Evolutionary conservation across 2,113 vertebrate species (phyloP).

Genomic region (Gulo gulo): DNA sequence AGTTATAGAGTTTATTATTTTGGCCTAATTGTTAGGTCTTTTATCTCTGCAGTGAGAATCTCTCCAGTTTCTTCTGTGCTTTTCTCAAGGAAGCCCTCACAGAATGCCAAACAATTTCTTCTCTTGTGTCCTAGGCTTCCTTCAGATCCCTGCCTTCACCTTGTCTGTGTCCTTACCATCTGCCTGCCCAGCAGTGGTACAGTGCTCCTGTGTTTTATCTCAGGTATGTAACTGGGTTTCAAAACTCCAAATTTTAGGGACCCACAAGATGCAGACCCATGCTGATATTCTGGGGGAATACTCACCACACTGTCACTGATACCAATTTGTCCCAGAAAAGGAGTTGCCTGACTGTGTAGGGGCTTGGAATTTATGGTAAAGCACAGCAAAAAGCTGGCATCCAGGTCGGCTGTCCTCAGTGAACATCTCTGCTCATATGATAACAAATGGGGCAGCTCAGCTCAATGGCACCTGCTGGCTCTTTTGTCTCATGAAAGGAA

Average conservation of each 20-base stretch:
- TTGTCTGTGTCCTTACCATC: not conserved
- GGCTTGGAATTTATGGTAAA: not conserved
- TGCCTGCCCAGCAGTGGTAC: not conserved
- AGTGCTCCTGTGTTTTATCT: not conserved
- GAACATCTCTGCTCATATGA: not conserved
- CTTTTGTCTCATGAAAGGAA: not conserved
- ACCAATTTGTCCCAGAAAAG: not conserved
- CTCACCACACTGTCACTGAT: not conserved
- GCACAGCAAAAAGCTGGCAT: not conserved
- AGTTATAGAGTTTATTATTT: not conserved
- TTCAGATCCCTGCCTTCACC: not conserved
- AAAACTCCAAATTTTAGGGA: not conserved
- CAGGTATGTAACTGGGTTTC: not conserved
- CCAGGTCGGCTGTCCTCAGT: not conserved
- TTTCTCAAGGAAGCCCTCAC: not conserved
- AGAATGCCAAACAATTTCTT: not conserved
- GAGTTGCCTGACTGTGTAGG: not conserved
- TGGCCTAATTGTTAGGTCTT: not conserved
- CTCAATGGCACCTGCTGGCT: not conserved
- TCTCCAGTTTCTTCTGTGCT: not conserved
- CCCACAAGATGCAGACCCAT: not conserved
- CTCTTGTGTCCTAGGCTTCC: not conserved
- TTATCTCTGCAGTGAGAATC: not conserved
- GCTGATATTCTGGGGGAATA: not conserved
- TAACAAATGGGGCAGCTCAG: not conserved